Evolutionary conservation across 92 coral and sea anemone species (phyloP).

Genomic region (Paramuricea clavata): DNA sequence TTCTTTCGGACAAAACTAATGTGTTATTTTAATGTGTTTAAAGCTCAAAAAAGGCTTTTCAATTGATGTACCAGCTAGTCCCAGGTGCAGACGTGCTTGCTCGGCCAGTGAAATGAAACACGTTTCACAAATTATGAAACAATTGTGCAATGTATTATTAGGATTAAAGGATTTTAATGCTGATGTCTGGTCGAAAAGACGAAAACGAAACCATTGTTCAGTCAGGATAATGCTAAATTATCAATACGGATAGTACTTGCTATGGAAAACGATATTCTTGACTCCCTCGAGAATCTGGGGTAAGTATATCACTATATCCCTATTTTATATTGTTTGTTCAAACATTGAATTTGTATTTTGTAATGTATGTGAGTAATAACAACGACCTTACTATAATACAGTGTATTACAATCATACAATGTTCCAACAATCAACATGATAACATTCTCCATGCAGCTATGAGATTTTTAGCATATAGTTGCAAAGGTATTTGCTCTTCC

Average conservation of each 20-base stretch:
- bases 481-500: too few species aligned
- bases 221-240: background rate
- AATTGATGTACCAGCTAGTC: constrained; percentile 1
- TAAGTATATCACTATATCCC: constrained; percentile 33
- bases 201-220: background rate
- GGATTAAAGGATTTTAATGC: background rate
- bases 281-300: constrained; percentile 97
- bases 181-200: background rate
- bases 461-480: too few species aligned
- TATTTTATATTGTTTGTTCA: background rate
- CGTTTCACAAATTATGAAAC: too few species aligned
- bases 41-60: background rate
- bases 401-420: too few species aligned
- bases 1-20: background rate
- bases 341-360: background rate
- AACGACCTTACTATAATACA: background rate
- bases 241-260: constrained; percentile 10
- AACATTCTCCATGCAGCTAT: too few species aligned
- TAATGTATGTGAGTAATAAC: too few species aligned
- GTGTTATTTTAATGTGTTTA: background rate
- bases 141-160: too few species aligned
- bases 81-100: background rate
- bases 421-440: too few species aligned
- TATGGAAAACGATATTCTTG: constrained; percentile 92
- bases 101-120: background rate